Evolutionary conservation across 1,140 invertebrate genomes (phyloP), one percentile per base, ranked within the genome.

Genomic region (Caligus rogercresseyi): DNA sequence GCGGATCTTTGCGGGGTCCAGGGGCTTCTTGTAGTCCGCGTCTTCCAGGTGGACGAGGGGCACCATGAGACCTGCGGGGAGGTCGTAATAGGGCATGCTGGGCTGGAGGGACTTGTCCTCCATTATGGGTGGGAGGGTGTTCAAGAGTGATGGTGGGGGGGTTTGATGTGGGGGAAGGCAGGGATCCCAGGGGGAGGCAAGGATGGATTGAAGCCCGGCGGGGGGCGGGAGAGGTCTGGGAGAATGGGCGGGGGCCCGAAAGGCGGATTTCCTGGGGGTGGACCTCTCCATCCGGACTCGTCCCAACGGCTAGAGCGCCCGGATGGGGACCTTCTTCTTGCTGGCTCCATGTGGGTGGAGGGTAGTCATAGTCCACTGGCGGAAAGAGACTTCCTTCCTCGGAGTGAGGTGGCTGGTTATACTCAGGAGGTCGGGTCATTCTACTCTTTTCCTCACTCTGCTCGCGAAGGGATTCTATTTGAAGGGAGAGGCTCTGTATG

Each of bases 61-160:
- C 43, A 67, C 65, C 64, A 69, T 69, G 0, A 68, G 66, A 11
- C 68, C 67, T 66, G 92, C 92, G 15, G 94, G 94, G 59, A 97
- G 76, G 71, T 98, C 93, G 73, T 86, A 97, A 72, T 97, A 98
- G 55, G 92, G 91, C 66, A 91, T 83, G 60, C 85, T 85, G 14
- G 91, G 91, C 74, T 91, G 81, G 57, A 89, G 74, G 23, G 72
- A 70, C 66, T 88, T 85, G 56, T 67, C 66, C 23, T 67, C 62
- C 51, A 43, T 18, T 67, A 87, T 84, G 57, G 63, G n/a, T 59
- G 59, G 1, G 21, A 25, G 24, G 54, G 54, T 4, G 72, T 71
- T 7, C 72, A 72, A 57, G 75, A 24, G 71, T 87, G 87, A 19
- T 86, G 85, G 19, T 16, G 52, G 31, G 25, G 54, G 53, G 15